Conservation (phyloP, 1,140 invertebrate species). For the Temnothorax curvispinosus region DNA sequence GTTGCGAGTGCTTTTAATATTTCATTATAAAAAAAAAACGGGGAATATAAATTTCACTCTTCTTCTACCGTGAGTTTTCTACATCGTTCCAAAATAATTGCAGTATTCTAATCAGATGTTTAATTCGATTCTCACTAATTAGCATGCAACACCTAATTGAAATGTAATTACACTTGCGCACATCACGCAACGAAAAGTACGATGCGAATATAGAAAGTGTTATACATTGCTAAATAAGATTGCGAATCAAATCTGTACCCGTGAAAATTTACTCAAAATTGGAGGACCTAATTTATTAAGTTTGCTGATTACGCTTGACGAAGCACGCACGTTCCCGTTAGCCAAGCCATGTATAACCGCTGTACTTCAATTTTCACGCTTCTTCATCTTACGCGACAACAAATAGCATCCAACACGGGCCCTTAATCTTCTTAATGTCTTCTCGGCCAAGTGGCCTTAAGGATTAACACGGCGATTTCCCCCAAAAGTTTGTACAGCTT, state of each 20-base stretch:
- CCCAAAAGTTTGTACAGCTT: constrained; percentile 40
- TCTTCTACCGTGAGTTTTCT: neutral
- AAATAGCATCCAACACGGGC: neutral
- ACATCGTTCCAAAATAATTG: constrained; percentile 2
- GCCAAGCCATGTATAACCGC: neutral
- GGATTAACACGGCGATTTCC: neutral
- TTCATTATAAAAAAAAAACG: constrained; percentile 1
- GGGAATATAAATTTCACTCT: neutral
- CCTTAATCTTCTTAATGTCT: constrained; percentile 26
- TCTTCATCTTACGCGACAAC: neutral
- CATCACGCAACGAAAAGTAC: neutral
- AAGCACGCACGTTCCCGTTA: neutral
- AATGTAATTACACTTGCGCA: neutral
- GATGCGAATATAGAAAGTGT: neutral
- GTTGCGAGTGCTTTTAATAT: neutral
- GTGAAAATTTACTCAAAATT: neutral
- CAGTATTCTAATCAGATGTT: neutral
- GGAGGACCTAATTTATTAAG: neutral
- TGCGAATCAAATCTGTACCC: neutral
- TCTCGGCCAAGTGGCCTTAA: neutral
- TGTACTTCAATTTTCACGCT: constrained; percentile 15
- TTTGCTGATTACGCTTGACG: neutral
- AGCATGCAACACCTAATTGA: neutral
- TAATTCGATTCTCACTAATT: constrained; percentile 27
- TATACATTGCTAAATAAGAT: neutral